phyloP scores from a whole-genome alignment of 2,113 vertebrate genomes.

The Malurus melanocephalus region DNA sequence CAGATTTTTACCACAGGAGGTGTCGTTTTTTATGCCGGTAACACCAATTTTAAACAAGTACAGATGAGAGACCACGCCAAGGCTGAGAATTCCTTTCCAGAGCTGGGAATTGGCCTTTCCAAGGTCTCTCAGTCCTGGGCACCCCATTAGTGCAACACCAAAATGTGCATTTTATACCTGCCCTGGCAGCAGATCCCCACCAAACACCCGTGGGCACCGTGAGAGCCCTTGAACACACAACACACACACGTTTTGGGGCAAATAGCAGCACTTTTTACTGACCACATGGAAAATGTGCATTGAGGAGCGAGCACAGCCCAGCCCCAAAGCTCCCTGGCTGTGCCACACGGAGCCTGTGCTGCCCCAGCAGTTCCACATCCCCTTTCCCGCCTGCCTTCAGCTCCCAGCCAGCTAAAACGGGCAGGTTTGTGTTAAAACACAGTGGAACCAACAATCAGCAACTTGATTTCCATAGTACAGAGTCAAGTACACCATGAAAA shows the following conservation, averaged over 20 bases:
- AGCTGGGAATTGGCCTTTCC: too few relatives aligned
- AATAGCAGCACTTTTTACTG: neutral
- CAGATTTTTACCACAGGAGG: neutral
- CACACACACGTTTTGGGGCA: neutral
- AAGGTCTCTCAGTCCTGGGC: neutral
- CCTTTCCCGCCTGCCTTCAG: neutral
- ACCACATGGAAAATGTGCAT: neutral
- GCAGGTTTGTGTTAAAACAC: neutral
- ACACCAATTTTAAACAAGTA: neutral
- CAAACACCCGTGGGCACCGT: neutral
- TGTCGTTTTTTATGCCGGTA: neutral
- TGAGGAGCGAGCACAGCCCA: neutral
- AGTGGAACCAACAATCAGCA: constrained; percentile 26
- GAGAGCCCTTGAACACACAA: neutral
- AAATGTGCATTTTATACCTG: neutral
- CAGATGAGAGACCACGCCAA: rapidly evolving
- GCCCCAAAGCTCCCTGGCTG: neutral
- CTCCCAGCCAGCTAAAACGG: neutral
- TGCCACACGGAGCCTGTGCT: neutral
- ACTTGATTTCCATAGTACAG: constrained; percentile 54
- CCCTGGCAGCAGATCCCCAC: neutral
- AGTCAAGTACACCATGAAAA: constrained; percentile 44
- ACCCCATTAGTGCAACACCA: neutral
- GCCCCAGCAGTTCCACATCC: neutral
- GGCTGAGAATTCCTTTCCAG: neutral